Base-by-base conservation (phyloP, 2,113 vertebrate genomes). In the Cnemophilus loriae region DNA sequence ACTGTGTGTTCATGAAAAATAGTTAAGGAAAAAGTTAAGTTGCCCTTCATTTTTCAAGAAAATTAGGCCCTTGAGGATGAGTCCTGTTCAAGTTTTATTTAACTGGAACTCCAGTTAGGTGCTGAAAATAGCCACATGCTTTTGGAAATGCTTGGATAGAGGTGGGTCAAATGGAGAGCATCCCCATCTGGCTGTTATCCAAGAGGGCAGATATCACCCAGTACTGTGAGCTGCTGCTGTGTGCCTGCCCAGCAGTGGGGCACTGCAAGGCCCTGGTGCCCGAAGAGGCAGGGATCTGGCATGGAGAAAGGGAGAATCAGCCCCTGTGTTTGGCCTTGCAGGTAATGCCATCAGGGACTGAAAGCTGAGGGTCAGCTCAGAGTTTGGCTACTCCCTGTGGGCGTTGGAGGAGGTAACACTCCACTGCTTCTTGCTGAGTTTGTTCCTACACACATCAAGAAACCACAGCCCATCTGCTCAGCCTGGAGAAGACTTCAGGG, bases 301-400 rank as follows among this genome's bases (percentile, higher is more conserved):
- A 11, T 4, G 37, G 33, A 92, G 44, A 64, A 44, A 52, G 30
- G 6, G 16, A 79, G 52, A 41, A 69, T 26, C 5, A 63, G 32
- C n/a, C 11, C 16, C 32, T 28, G 11, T 23, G 9, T 35, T 42
- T 84, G 69, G 23, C n/a, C 26, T 44, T 57, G 22, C 44, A 73
- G 21, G 23, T 9, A 18, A 6, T 27, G 30, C 49, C 10, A 0
- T 23, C 71, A 57, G 42, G 37, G 4, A 13, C 17, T 33, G 41
- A 41, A 30, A 8, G 8, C 22, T 21, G 8, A 46, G 39, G 39
- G 28, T 39, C 22, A 13, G 20, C 57, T 86, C 80, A 50, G 49
- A 71, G 55, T 41, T 78, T 2, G 0, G 11, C 6, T 8, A 9
- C 22, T 53, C 14, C 0, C 22, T 32, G 27, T 5, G 24, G 4